Base-by-base conservation (phyloP, 1,140 invertebrate species). In the Anoplolepis gracilipes region DNA sequence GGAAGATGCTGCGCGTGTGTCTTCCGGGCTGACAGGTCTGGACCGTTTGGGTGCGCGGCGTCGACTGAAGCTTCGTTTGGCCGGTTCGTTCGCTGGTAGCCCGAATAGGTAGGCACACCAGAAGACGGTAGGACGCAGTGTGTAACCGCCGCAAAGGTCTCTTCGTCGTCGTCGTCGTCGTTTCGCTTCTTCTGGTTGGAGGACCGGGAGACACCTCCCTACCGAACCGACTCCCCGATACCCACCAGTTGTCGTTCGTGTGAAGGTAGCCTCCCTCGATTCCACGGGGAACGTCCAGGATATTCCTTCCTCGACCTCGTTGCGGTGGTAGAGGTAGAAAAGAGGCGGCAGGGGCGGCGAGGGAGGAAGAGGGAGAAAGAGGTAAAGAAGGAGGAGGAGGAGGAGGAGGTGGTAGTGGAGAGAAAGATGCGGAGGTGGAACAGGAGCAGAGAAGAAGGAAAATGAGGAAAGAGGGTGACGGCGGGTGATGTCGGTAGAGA, bases 31-130 rank as follows among this genome's bases (percentile, higher is more conserved):
- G 91, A 93, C 91, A 94, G 94, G 94, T 95, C 93, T 95, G 93
- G 94, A 95, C 93, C 93, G 94, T 95, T 94, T 95, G 94, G 94
- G 90, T 92, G 94, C 94, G 93, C 94, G 94, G 94, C 93, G 93
- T 94, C 92, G 94, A 95, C 94, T 95, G 94, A 95, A 95, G 93
- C 94, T 94, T 92, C 91, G 93, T 92, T 93, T 93, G 92, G 87
- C 87, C 88, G 93, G 90, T 92, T 91, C 91, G 92, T 91, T 92
- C 79, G 88, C 87, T 92, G 91, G 92, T 91, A 92, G 92, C 90
- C 91, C 91, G 91, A 92, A 92, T 92, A 92, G 92, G 92, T 92
- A 92, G 91, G 92, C 91, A 92, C 88, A 87, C 91, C 91, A 89
- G 92, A 92, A 91, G 92, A 92, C 92, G 91, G 92, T 92, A 92